Base-by-base conservation (phyloP, 2,113 vertebrate species). In the Odobenus rosmarus region DNA sequence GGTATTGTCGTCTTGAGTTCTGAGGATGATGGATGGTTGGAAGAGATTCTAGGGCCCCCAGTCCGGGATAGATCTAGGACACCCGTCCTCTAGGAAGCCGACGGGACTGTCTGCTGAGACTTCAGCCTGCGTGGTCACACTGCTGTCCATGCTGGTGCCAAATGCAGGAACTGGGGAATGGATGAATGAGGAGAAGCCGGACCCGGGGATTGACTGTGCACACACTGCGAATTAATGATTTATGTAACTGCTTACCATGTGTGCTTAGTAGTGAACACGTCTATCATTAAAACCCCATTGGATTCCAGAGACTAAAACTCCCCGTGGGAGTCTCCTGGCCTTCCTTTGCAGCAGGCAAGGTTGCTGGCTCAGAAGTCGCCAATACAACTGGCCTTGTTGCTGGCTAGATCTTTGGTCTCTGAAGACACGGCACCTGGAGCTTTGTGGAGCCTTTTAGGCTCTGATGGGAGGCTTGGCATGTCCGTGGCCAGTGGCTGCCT, bases 191-290 rank as follows among this genome's bases (percentile, higher is more conserved):
- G 21, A 55, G 82, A 81, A 69, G 67, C 61, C 53, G 33, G 31
- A 72, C 71, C 51, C 0, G 1, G 31, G 23, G 61, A 51, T 18
- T 11, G 59, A 36, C 39, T 59, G 51, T 13, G 15, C 51, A 79
- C 24, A 36, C 11, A 28, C 31, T 19, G 55, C 28, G 67, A 26
- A 88, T 85, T 92, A 33, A 85, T 80, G 92, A 96, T 93, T 90
- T 62, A 92, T 42, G 79, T 19, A 90, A 64, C 67, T 23, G 36
- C 36, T 93, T 84, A 61, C 33, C 26, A n/a, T 0, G 2, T 94
- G 88, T 28, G 61, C 88, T 86, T 64, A 85, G 85, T 79, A 93
- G 71, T 14, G 80, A 93, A 92, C 95, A 84, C 87, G 77, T 82
- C 72, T 97, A 83, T 79, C 82, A 80, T 88, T 90, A 92, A 85